Conservation (phyloP, 2,888 invertebrate genomes). For the Pantelozetes paolii region DNA sequence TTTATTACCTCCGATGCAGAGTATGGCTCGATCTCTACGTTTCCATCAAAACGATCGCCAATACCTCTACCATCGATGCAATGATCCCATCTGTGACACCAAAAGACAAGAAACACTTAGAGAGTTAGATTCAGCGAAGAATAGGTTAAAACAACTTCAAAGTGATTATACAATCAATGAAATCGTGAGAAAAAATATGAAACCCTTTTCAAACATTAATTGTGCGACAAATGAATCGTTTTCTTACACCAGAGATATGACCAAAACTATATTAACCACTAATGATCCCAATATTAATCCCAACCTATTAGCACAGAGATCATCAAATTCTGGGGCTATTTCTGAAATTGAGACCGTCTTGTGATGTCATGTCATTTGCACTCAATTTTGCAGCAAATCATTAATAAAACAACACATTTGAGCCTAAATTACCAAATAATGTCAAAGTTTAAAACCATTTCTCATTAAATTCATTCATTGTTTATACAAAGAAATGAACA, state of each 20-base stretch:
- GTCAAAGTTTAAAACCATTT: too few relatives aligned
- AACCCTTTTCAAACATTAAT: not conserved
- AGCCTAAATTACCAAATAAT: too few relatives aligned
- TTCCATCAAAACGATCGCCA: constrained; percentile 72
- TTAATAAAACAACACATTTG: too few relatives aligned
- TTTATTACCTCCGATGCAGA: constrained; percentile 42
- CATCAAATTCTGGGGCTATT: constrained; percentile 33
- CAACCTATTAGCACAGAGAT: constrained; percentile 36
- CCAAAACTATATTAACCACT: constrained; percentile 55
- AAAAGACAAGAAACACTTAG: constrained; percentile 86
- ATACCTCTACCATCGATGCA: constrained; percentile 69
- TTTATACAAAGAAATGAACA: too few relatives aligned
- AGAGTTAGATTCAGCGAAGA: constrained; percentile 77
- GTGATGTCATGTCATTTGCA: too few relatives aligned
- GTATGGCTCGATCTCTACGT: constrained; percentile 54
- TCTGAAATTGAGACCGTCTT: constrained; percentile 46
- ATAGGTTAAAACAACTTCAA: constrained; percentile 22
- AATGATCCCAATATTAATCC: constrained; percentile 52
- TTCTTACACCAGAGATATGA: constrained; percentile 55
- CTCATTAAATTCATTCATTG: too few relatives aligned
- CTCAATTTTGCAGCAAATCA: too few relatives aligned
- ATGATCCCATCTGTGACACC: constrained; percentile 72
- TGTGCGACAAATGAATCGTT: not conserved
- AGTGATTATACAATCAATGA: constrained; percentile 1
- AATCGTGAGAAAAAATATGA: not conserved